A percentile compares a stretch with the other conserved stretches of the same genome.
These are phyloP conservation scores for Acrocyrtus sp. DNA, from an alignment of 2,888 invertebrate species.

Conservation along the genomic window DNA sequence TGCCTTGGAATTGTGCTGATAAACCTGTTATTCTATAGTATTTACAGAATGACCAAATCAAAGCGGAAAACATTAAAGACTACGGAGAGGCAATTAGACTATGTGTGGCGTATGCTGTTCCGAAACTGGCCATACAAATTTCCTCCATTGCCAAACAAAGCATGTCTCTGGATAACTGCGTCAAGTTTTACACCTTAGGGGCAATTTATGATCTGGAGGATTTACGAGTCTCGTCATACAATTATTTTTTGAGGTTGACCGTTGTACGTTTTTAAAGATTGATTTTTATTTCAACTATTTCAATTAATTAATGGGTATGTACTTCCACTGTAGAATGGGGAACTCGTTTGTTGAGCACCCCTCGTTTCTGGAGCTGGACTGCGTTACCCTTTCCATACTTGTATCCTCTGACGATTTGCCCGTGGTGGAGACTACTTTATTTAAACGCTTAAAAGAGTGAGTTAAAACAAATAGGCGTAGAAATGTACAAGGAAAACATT, in stretches of 20 bases:
- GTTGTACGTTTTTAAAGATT: background rate
- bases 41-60: conserved; percentile 29
- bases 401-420: conserved; percentile 41
- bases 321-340: conserved; percentile 24
- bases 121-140: conserved; percentile 19
- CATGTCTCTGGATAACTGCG: conserved; percentile 40
- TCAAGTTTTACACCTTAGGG: conserved; percentile 25
- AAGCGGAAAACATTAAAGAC: background rate
- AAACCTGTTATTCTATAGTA: conserved; percentile 42
- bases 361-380: conserved; percentile 40
- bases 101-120: conserved; percentile 26
- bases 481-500: too few species aligned
- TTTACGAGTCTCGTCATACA: conserved; percentile 23
- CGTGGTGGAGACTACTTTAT: conserved; percentile 35
- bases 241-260: conserved; percentile 26
- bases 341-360: conserved; percentile 39
- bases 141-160: conserved; percentile 20
- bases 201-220: conserved; percentile 35
- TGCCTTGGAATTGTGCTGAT: too few species aligned
- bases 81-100: conserved; percentile 21
- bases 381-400: conserved; percentile 37
- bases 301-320: background rate
- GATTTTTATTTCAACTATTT: background rate
- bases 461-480: background rate
- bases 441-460: conserved; percentile 40